Conservation (phyloP, 2,113 vertebrate species). For the Grammomys surdaster region DNA sequence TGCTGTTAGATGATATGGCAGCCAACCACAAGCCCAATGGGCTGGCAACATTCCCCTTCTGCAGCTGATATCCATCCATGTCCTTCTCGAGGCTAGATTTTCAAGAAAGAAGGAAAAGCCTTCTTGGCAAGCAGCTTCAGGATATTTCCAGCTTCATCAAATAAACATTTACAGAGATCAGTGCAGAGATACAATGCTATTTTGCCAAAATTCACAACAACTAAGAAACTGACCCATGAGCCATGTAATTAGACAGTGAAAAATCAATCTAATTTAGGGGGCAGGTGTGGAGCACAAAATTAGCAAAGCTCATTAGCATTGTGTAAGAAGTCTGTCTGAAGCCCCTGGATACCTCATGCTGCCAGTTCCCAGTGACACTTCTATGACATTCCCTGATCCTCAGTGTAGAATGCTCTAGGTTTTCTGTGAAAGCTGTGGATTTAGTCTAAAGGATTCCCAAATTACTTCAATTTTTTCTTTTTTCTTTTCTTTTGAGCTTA, state of each 20-base stretch:
- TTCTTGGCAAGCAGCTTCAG: constrained; percentile 75
- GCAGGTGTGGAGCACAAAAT: not conserved
- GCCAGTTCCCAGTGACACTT: not conserved
- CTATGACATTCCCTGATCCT: not conserved
- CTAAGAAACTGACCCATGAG: constrained; percentile 5
- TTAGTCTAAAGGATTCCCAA: not conserved
- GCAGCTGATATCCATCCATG: constrained; percentile 66
- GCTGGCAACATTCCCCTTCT: constrained; percentile 37
- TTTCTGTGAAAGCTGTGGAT: not conserved
- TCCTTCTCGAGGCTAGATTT: constrained; percentile 74
- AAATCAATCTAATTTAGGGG: constrained; percentile 13
- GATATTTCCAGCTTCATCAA: constrained; percentile 83
- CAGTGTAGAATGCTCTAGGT: not conserved
- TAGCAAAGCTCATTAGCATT: not conserved
- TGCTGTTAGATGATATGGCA: constrained; percentile 72
- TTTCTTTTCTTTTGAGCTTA: not conserved
- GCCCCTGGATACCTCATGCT: not conserved
- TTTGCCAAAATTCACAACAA: constrained; percentile 61
- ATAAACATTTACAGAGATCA: constrained; percentile 76
- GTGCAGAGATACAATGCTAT: constrained; percentile 8
- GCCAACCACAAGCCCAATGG: not conserved
- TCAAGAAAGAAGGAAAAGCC: constrained; percentile 78
- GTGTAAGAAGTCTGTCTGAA: not conserved
- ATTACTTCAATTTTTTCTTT: not conserved
- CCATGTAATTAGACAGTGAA: constrained; percentile 35